Evolutionary conservation across 2,888 invertebrate species (phyloP), one percentile per base, ranked within the genome.

Genomic region (Apamea crenata): DNA sequence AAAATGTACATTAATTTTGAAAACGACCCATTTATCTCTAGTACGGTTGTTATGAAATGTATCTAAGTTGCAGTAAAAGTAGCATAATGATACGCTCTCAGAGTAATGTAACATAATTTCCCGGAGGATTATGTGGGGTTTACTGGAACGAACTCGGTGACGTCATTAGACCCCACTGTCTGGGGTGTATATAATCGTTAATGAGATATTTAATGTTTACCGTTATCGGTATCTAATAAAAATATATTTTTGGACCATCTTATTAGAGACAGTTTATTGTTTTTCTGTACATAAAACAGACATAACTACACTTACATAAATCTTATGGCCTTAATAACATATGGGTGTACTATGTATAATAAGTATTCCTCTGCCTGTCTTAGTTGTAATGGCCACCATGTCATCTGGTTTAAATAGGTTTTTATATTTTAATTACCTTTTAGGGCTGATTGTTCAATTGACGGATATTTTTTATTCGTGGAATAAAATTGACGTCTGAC

Each of bases 111-210:
- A 71, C 53, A 29, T 66, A 68, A 70, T 67, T 70, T 81, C 82
- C 74, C 76, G 14, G 14, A 56, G 61, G 86, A 82, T 75, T 71
- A 61, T 12, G 40, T 73, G 66, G 53, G 50, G 44, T 32, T 82
- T 36, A n/a, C 71, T 82, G 69, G 67, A 50, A 40, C 65, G 68
- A 82, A 82, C 63, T 75, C 56, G 65, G 81, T 66, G 63, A 85
- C 69, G 56, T n/a, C 53, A 74, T 59, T 59, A 72, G 36, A 50
- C 65, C 32, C 61, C 56, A 44, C 44, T 25, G 44, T 40, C n/a
- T 53, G n/a, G 16, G 59, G 36, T 21, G 56, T 47, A 32, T 32
- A 29, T 61, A 21, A 47, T 29, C 66, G 25, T 25, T 81, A 72
- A 36, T 74, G 40, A 74, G 32, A 82, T 82, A 63, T 63, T 56